phyloP scores from a whole-genome alignment of 2,113 vertebrate genomes.

The Leiothrix lutea region DNA sequence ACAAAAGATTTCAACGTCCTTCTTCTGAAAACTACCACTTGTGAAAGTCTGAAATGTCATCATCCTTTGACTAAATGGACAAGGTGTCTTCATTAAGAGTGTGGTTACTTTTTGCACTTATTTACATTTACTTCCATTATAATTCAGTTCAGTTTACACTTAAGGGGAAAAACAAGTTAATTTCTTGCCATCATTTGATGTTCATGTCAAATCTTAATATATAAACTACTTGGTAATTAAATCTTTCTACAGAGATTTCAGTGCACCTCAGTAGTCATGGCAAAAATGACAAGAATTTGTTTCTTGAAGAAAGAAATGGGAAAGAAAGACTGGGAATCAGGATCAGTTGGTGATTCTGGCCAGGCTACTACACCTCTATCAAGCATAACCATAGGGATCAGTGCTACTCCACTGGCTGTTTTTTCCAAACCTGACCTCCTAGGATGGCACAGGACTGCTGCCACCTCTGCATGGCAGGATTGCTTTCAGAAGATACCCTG shows the following conservation, averaged over 20 bases:
- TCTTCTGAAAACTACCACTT: not conserved
- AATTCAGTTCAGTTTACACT: not conserved
- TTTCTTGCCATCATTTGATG: not conserved
- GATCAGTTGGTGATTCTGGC: not conserved
- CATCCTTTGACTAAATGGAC: not conserved
- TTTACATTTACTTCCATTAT: not conserved
- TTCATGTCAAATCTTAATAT: not conserved
- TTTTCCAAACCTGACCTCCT: not conserved
- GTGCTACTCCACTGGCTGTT: not conserved
- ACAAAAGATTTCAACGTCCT: not conserved
- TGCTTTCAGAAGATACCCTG: accelerated
- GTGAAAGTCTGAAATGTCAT: not conserved
- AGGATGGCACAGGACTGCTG: not conserved
- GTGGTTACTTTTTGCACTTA: not conserved
- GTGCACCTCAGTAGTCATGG: not conserved
- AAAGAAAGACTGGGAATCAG: not conserved
- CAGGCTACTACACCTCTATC: not conserved
- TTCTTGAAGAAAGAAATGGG: not conserved
- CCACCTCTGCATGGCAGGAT: accelerated
- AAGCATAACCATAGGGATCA: not conserved
- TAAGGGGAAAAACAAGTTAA: not conserved
- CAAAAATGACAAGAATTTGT: not conserved
- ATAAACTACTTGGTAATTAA: not conserved
- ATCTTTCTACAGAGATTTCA: not conserved
- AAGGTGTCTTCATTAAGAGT: not conserved